A percentile compares a stretch with the other conserved stretches of the same genome.
These are phyloP conservation scores for Eufriesea mexicana DNA, from an alignment of 1,140 invertebrate species.

Conservation along the genomic window DNA sequence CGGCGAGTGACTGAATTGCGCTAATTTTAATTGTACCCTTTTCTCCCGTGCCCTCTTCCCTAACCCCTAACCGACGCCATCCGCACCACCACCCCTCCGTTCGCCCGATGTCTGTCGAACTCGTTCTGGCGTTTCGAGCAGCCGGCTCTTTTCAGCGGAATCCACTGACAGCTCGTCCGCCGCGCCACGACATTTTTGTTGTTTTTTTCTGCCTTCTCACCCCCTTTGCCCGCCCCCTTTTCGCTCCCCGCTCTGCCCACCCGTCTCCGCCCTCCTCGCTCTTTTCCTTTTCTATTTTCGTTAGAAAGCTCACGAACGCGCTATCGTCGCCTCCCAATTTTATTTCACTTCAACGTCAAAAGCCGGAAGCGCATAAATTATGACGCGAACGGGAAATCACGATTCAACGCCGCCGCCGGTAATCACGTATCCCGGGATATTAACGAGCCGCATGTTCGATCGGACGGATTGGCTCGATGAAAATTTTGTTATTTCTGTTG, in stretches of 20 bases:
- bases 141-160: slow-evolving; percentile 21
- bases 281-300: not conserved
- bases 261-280: not conserved
- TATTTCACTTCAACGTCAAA: slow-evolving; percentile 53
- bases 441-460: slow-evolving; percentile 39
- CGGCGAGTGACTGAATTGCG: slow-evolving; percentile 77
- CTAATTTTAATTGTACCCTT: slow-evolving; percentile 80
- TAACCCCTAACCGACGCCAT: slow-evolving; percentile 4
- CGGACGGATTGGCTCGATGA: slow-evolving; percentile 37
- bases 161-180: slow-evolving; percentile 11
- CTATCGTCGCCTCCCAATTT: slow-evolving; percentile 9
- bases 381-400: slow-evolving; percentile 52
- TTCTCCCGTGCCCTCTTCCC: slow-evolving; percentile 46
- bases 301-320: not conserved
- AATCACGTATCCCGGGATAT: slow-evolving; percentile 53
- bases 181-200: not conserved
- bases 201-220: not conserved
- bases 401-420: slow-evolving; percentile 37
- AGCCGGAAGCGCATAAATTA: slow-evolving; percentile 66
- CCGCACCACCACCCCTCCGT: not conserved
- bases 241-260: no score
- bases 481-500: slow-evolving; percentile 50
- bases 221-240: no score
- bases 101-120: slow-evolving; percentile 23
- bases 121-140: slow-evolving; percentile 18